Conservation (phyloP, 1,140 invertebrate species). For the Microvelia longipes region DNA sequence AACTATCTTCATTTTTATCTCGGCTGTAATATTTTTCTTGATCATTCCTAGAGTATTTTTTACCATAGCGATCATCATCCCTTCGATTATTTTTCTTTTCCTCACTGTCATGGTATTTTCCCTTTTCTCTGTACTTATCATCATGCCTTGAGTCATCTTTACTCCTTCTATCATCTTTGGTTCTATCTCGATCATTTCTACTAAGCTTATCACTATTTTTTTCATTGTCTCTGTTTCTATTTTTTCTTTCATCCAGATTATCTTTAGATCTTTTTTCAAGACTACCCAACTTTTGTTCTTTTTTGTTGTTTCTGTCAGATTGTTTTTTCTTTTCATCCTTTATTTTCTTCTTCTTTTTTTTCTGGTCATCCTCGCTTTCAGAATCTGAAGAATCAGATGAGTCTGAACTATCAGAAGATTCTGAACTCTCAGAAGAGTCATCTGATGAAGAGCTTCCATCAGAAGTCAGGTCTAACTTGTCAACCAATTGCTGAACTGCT, state of each 20-base stretch:
- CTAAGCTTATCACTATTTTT: not conserved
- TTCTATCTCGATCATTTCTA: not conserved
- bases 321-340: not conserved
- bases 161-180: not conserved
- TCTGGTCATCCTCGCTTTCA: slow-evolving; percentile 9
- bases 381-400: slow-evolving; percentile 6
- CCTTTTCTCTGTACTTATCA: not conserved
- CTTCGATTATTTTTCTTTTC: not conserved
- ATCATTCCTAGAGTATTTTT: not conserved
- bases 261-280: not conserved
- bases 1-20: not conserved
- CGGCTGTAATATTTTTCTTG: not conserved
- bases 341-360: slow-evolving; percentile 10
- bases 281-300: not conserved
- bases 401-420: not conserved
- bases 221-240: not conserved
- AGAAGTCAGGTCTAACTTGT: slow-evolving; percentile 14
- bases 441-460: slow-evolving; percentile 16
- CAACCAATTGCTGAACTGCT: slow-evolving; percentile 20
- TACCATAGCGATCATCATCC: not conserved
- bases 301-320: slow-evolving; percentile 5
- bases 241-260: not conserved
- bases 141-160: not conserved
- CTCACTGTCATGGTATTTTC: not conserved
- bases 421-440: slow-evolving; percentile 8